These are phyloP conservation scores for Prorops nasuta DNA, from an alignment of 1,140 invertebrate genomes.

Conservation along the genomic window DNA sequence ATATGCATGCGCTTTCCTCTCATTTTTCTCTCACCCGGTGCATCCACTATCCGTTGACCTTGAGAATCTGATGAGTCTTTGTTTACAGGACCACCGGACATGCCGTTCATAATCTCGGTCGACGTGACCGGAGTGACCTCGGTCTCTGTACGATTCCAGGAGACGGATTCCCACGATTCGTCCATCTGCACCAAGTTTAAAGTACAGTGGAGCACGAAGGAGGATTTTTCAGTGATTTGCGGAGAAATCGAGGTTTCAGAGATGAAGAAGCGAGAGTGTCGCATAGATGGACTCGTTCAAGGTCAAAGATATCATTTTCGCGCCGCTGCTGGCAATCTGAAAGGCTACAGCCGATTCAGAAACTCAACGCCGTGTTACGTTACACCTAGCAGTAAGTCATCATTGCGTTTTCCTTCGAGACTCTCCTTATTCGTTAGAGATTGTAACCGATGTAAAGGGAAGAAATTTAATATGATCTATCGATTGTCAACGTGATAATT, in stretches of 20 bases:
- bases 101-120: slow-evolving; percentile 72
- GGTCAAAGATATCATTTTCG: slow-evolving; percentile 85
- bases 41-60: too few relatives aligned
- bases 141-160: slow-evolving; percentile 72
- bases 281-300: slow-evolving; percentile 66
- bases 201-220: slow-evolving; percentile 84
- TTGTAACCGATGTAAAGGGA: too few relatives aligned
- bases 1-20: too few relatives aligned
- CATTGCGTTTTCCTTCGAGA: background rate
- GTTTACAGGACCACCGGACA: slow-evolving; percentile 70
- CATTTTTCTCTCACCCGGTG: too few relatives aligned
- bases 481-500: slow-evolving; percentile 6
- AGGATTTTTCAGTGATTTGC: slow-evolving; percentile 76
- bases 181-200: slow-evolving; percentile 87
- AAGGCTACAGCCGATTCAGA: slow-evolving; percentile 80
- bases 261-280: slow-evolving; percentile 59
- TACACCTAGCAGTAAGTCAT: slow-evolving; percentile 83
- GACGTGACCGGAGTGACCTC: slow-evolving; percentile 81
- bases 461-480: too few relatives aligned
- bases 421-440: background rate
- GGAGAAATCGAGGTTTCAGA: slow-evolving; percentile 78
- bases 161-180: slow-evolving; percentile 65
- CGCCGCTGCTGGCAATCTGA: slow-evolving; percentile 84
- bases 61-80: too few relatives aligned
- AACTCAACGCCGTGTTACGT: slow-evolving; percentile 76